Evolutionary conservation across 2,797 vertebrate species (phyloP).

Genomic region (Danio albolineatus): DNA sequence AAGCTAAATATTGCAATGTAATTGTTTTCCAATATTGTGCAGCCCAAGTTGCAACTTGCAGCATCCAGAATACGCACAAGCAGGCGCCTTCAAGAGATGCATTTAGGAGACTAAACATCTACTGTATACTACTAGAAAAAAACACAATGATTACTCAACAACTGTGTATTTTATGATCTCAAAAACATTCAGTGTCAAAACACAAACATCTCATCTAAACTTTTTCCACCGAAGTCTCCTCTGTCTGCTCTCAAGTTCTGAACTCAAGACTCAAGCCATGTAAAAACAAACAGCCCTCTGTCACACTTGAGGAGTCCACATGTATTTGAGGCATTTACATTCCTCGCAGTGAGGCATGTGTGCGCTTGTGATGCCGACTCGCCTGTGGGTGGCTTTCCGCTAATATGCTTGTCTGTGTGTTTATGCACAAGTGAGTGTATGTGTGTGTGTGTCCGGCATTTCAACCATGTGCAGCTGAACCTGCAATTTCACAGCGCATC

Average conservation of each 20-base stretch:
- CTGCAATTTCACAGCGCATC: slow-evolving; percentile 60
- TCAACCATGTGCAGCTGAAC: slow-evolving; percentile 57
- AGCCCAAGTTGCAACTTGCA: too few relatives aligned
- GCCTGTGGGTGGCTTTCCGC: slow-evolving; percentile 40
- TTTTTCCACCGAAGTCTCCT: background rate
- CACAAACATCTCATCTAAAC: background rate
- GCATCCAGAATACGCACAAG: too few relatives aligned
- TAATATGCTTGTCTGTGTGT: slow-evolving; percentile 41
- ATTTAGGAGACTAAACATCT: too few relatives aligned
- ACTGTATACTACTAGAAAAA: too few relatives aligned
- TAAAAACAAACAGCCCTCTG: slow-evolving; percentile 41
- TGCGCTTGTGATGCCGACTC: slow-evolving; percentile 26
- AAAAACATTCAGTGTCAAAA: background rate
- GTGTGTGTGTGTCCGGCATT: slow-evolving; percentile 48
- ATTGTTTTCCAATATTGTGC: too few relatives aligned
- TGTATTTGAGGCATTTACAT: slow-evolving; percentile 48
- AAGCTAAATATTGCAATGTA: too few relatives aligned
- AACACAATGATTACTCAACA: too few relatives aligned
- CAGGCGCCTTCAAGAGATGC: too few relatives aligned
- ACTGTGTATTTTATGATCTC: too few relatives aligned
- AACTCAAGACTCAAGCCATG: slow-evolving; percentile 21
- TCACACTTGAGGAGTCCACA: slow-evolving; percentile 36
- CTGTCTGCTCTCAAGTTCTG: background rate
- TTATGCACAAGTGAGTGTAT: slow-evolving; percentile 48
- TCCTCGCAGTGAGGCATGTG: slow-evolving; percentile 36